These are phyloP conservation scores for Archips xylosteana DNA, from an alignment of 2,888 invertebrate species.

Conservation along the genomic window DNA sequence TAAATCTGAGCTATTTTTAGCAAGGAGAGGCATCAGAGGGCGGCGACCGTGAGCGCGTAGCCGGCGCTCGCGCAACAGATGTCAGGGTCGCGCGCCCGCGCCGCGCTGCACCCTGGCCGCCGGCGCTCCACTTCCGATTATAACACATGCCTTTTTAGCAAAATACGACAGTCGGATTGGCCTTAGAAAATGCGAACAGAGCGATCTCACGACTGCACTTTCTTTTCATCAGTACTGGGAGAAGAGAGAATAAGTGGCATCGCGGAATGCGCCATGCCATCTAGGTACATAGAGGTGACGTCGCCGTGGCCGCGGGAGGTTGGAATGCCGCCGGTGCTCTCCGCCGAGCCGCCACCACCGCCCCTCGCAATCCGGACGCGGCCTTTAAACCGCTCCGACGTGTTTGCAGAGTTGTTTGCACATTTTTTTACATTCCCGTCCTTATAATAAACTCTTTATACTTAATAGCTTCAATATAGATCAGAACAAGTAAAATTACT, in stretches of 20 bases:
- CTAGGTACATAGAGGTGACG: slow-evolving; percentile 69
- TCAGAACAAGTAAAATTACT: slow-evolving; percentile 38
- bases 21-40: slow-evolving; percentile 69
- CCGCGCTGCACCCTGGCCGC: slow-evolving; percentile 50
- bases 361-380: slow-evolving; percentile 83
- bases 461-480: slow-evolving; percentile 49
- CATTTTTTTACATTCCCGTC: slow-evolving; percentile 84
- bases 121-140: slow-evolving; percentile 48
- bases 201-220: slow-evolving; percentile 54
- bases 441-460: slow-evolving; percentile 76
- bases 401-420: slow-evolving; percentile 85
- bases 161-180: slow-evolving; percentile 27
- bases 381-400: slow-evolving; percentile 84
- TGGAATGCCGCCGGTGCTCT: slow-evolving; percentile 78
- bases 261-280: slow-evolving; percentile 63
- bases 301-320: slow-evolving; percentile 71
- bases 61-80: slow-evolving; percentile 63
- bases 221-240: slow-evolving; percentile 61
- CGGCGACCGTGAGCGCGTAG: slow-evolving; percentile 72
- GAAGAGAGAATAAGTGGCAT: slow-evolving; percentile 52
- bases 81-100: slow-evolving; percentile 64
- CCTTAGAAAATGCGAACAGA: slow-evolving; percentile 43
- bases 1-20: slow-evolving; percentile 75
- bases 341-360: slow-evolving; percentile 68
- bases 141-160: slow-evolving; percentile 31